phyloP scores from a whole-genome alignment of 2,888 invertebrate species.

The Mythimna impura region DNA sequence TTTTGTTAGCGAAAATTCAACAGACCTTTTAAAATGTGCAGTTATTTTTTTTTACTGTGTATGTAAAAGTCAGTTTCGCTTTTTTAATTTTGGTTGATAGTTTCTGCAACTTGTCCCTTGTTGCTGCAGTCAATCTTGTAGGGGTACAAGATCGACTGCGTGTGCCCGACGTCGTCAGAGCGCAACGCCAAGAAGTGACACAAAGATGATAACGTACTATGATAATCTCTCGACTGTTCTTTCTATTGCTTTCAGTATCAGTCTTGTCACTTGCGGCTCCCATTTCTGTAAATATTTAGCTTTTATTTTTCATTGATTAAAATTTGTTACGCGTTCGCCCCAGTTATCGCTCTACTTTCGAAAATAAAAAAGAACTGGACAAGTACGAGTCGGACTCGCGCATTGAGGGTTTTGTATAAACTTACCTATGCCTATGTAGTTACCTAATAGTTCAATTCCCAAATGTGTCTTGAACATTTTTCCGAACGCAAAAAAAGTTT shows the following conservation, averaged over 20 bases:
- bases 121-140: neutral
- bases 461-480: too few species aligned
- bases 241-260: neutral
- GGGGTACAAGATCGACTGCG: neutral
- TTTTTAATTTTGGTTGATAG: neutral
- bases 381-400: too few species aligned
- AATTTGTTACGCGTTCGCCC: neutral
- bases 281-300: neutral
- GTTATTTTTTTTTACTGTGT: neutral
- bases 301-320: neutral
- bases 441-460: too few species aligned
- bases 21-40: neutral
- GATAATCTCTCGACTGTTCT: neutral
- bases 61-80: neutral
- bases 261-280: neutral
- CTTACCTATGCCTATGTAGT: too few species aligned
- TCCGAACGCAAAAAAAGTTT: too few species aligned
- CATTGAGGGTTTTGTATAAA: too few species aligned
- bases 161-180: neutral
- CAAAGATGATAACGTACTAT: neutral
- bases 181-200: neutral
- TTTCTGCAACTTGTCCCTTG: neutral
- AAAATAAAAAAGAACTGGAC: too few species aligned
- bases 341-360: too few species aligned
- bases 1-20: neutral